These are phyloP conservation scores for Pomacea canaliculata DNA, from an alignment of 2,888 invertebrate species.

Conservation along the genomic window DNA sequence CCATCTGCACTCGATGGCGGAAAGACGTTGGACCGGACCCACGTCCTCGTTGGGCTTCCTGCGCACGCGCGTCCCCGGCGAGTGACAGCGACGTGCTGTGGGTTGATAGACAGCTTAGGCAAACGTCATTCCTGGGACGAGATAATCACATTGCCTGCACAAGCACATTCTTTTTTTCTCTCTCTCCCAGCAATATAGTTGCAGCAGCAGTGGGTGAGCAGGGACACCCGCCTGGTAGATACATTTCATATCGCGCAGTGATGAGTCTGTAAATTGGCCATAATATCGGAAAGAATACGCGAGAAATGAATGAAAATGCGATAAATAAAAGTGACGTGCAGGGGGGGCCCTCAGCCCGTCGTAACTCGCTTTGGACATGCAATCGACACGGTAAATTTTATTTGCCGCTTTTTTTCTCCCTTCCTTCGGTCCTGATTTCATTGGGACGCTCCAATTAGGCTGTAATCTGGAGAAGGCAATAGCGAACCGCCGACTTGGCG, in stretches of 20 bases:
- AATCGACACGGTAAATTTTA: slow-evolving; percentile 28
- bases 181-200: too few relatives aligned
- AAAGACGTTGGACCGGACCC: neutral
- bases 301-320: slow-evolving; percentile 30
- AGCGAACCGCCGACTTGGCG: slow-evolving; percentile 13
- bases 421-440: slow-evolving; percentile 17
- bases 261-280: slow-evolving; percentile 29
- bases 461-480: slow-evolving; percentile 25
- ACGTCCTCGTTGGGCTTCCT: neutral
- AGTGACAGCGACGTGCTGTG: slow-evolving; percentile 1
- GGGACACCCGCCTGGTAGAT: slow-evolving; percentile 5
- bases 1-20: slow-evolving; percentile 9
- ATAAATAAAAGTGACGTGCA: slow-evolving; percentile 28
- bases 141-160: slow-evolving; percentile 8
- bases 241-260: slow-evolving; percentile 18
- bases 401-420: slow-evolving; percentile 22
- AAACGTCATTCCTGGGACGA: slow-evolving; percentile 5
- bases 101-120: slow-evolving; percentile 8
- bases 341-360: slow-evolving; percentile 6
- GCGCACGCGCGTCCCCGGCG: neutral
- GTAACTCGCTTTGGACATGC: slow-evolving; percentile 23
- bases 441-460: slow-evolving; percentile 29
- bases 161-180: neutral
- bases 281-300: slow-evolving; percentile 29
- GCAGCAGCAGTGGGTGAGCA: neutral